Evolutionary conservation across 2,888 invertebrate species (phyloP), one percentile per base, ranked within the genome.

Genomic region (Stegophylla sp.): DNA sequence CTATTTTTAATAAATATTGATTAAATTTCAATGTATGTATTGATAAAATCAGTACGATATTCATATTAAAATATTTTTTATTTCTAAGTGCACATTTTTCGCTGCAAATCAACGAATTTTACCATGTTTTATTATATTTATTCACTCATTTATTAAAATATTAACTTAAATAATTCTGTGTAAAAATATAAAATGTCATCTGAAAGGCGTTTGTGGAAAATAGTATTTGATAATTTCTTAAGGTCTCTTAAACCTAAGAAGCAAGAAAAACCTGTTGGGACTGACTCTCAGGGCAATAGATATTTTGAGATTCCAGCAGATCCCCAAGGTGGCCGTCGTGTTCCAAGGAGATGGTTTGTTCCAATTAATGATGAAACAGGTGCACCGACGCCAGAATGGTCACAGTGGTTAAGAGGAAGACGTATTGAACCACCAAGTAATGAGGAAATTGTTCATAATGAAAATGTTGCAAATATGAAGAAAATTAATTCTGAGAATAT

Each of bases 281-380:
- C 90, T 84, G 95, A 96, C 87, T 91, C 92, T 85, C 90, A 92
- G 85, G 95, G 95, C 0, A 96, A 94, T 85, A 90, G 90, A 85
- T 96, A 94, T 86, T 95, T 88, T 86, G 94, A 95, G 87, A 92
- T 93, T 83, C 91, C 92, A 17, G 89, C 91, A 53, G 88, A 92
- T 85, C 90, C 91, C 0, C 88, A 90, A 72, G 85, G 87, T 69
- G 92, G 92, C 0, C 92, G 91, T 86, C 28, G 88, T 88, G 73
- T 90, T 91, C 82, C 82, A 34, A 82, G 82, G n/a, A 79, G 84
- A 79, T 85, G 84, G 82, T 83, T 83, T 73, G 84, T 84, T 23
- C 83, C 66, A 45, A 81, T 51, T 1, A 5, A 74, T 48, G 67
- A 67, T 41, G 74, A 81, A 28, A 59, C 56, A 17, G 74, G 74